Conservation (phyloP, 2,888 invertebrate genomes). For the Lissonota sp. region DNA sequence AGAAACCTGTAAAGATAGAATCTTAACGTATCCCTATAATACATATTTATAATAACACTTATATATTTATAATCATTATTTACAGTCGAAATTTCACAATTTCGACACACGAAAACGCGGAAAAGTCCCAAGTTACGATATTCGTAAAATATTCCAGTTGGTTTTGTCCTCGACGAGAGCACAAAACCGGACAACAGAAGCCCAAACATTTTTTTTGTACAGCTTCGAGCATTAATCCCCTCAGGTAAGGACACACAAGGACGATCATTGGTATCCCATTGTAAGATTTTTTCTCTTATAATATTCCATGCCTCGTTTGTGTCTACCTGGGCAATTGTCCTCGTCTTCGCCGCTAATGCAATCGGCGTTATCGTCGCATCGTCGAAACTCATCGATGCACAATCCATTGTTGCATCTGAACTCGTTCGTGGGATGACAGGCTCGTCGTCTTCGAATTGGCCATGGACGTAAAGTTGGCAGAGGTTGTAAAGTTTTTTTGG, state of each 20-base stretch:
- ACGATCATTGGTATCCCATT: slow-evolving; percentile 42
- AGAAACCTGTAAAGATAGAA: slow-evolving; percentile 5
- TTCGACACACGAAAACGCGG: slow-evolving; percentile 14
- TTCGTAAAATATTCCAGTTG: not conserved
- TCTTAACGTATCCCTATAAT: slow-evolving; percentile 12
- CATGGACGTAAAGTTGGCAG: not conserved
- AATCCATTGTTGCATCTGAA: slow-evolving; percentile 84
- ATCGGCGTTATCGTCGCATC: slow-evolving; percentile 86
- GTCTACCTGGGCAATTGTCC: slow-evolving; percentile 72
- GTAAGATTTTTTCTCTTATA: slow-evolving; percentile 20
- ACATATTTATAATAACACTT: slow-evolving; percentile 20
- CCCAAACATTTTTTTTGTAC: slow-evolving; percentile 50
- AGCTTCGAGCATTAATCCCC: slow-evolving; percentile 54
- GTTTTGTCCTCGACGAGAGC: not conserved
- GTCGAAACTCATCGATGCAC: slow-evolving; percentile 84
- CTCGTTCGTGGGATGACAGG: slow-evolving; percentile 49
- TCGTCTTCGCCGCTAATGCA: slow-evolving; percentile 88
- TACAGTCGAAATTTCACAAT: slow-evolving; percentile 21
- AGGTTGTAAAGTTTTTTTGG: not conserved
- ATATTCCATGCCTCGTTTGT: slow-evolving; percentile 50
- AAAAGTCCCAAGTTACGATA: slow-evolving; percentile 10
- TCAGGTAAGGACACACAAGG: slow-evolving; percentile 40
- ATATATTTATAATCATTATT: slow-evolving; percentile 10
- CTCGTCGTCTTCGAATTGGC: not conserved
- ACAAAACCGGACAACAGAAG: slow-evolving; percentile 32